These are phyloP conservation scores for Aurelia aurita complex sp. Pacific DNA, from an alignment of 30 jellyfish, hydroid and myxozoan species.

Conservation along the genomic window DNA sequence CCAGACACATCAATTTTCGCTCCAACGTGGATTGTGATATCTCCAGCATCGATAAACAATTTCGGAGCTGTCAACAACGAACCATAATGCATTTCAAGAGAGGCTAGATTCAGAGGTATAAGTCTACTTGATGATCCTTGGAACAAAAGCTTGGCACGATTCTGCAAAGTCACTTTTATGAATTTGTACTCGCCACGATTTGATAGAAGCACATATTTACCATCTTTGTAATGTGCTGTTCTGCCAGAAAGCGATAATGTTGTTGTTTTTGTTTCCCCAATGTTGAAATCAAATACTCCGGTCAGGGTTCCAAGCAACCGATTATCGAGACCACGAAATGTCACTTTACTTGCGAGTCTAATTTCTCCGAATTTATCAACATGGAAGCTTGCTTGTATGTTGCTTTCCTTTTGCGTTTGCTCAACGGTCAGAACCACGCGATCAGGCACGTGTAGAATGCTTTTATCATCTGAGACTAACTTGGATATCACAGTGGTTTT, in stretches of 20 bases:
- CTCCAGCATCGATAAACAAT: conserved; percentile 41
- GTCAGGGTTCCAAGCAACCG: conserved; percentile 66
- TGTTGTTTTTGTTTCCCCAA: conserved; percentile 59
- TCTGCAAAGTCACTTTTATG: conserved; percentile 53
- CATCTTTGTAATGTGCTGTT: conserved; percentile 66
- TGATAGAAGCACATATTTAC: conserved; percentile 45
- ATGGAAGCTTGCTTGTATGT: conserved; percentile 58
- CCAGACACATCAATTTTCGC: conserved; percentile 58
- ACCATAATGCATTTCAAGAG: conserved; percentile 67
- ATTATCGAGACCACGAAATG: conserved; percentile 62
- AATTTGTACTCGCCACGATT: conserved; percentile 61
- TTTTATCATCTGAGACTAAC: conserved; percentile 36
- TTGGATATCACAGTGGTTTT: conserved; percentile 27
- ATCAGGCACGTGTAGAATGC: conserved; percentile 60
- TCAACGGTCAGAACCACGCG: conserved; percentile 42
- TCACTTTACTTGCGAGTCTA: conserved; percentile 62
- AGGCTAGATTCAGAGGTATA: conserved; percentile 35
- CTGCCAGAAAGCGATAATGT: conserved; percentile 54
- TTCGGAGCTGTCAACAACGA: conserved; percentile 48
- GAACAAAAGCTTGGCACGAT: conserved; percentile 57
- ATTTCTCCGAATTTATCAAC: conserved; percentile 56
- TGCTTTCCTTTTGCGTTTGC: conserved; percentile 17
- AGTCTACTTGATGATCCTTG: conserved; percentile 30
- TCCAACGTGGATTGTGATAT: conserved; percentile 39
- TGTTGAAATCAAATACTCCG: conserved; percentile 56